Conservation (phyloP, 2,888 invertebrate species). For the Agrotis segetum region DNA sequence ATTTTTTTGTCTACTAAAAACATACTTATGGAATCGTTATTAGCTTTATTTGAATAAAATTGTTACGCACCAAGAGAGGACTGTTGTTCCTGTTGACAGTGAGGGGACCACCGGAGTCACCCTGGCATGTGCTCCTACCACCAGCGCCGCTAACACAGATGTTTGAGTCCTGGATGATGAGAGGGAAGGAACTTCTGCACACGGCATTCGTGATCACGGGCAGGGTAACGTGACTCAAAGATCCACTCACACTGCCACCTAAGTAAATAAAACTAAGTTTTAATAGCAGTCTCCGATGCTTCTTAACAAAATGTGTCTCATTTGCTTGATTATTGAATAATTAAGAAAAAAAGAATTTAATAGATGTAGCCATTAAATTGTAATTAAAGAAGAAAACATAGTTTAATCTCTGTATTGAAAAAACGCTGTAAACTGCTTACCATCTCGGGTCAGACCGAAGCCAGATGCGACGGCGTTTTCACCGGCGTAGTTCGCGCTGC, state of each 20-base stretch:
- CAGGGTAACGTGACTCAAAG: slow-evolving; percentile 34
- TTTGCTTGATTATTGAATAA: slow-evolving; percentile 15
- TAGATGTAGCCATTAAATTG: not conserved
- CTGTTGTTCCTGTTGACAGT: slow-evolving; percentile 55
- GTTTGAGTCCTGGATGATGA: slow-evolving; percentile 64
- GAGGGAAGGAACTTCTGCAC: slow-evolving; percentile 32
- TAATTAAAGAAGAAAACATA: not conserved
- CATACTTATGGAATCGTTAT: not conserved
- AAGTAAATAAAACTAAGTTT: too few species aligned
- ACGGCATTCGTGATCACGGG: slow-evolving; percentile 38
- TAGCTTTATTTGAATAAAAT: not conserved
- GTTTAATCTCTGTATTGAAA: not conserved
- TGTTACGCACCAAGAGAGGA: slow-evolving; percentile 66
- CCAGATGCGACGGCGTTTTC: slow-evolving; percentile 76
- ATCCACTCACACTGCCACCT: too few species aligned
- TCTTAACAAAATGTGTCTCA: too few species aligned
- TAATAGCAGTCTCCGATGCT: too few species aligned
- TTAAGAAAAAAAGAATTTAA: too few species aligned
- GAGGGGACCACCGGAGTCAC: slow-evolving; percentile 79
- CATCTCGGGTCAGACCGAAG: slow-evolving; percentile 70
- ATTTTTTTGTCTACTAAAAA: too few species aligned
- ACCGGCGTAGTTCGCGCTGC: slow-evolving; percentile 68
- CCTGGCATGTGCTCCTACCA: slow-evolving; percentile 68
- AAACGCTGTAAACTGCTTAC: not conserved
- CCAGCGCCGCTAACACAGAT: slow-evolving; percentile 71